Percentiles rank a stretch among this genome's conserved stretches.
Evolutionary conservation across 2,888 invertebrate genomes (phyloP).

Genomic region (Melanostoma scalare): DNA sequence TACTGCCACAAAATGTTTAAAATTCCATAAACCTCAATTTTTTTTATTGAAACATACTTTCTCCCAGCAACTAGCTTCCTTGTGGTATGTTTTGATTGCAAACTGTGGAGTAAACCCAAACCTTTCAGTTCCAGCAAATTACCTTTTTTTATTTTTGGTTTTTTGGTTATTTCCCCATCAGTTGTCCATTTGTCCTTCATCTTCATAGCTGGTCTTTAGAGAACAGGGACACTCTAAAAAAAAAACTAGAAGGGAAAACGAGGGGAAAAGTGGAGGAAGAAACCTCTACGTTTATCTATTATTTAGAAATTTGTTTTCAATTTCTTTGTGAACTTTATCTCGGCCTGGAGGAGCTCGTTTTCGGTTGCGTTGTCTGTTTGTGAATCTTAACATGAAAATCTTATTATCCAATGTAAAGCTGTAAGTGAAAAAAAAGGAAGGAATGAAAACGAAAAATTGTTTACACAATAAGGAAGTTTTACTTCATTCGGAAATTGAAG

Average conservation of each 20-base stretch:
- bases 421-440: constrained; percentile 41
- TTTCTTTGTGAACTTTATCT: constrained; percentile 62
- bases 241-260: too few relatives aligned
- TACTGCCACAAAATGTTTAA: constrained; percentile 24
- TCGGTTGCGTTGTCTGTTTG: constrained; percentile 57
- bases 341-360: constrained; percentile 49
- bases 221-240: constrained; percentile 10
- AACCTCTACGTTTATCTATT: constrained; percentile 58
- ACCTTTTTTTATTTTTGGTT: constrained; percentile 21
- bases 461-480: constrained; percentile 69
- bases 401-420: constrained; percentile 60
- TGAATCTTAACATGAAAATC: constrained; percentile 68
- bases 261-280: not conserved
- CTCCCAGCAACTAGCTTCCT: not conserved
- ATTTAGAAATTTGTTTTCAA: constrained; percentile 71
- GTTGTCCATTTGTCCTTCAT: constrained; percentile 27
- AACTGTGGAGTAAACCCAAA: constrained; percentile 34
- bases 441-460: constrained; percentile 57
- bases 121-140: constrained; percentile 42
- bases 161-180: constrained; percentile 13
- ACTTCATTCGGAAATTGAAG: constrained; percentile 68
- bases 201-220: not conserved
- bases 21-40: constrained; percentile 36
- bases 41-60: constrained; percentile 34
- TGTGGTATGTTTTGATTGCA: constrained; percentile 37